These are phyloP conservation scores for Mnemiopsis leidyi DNA, from an alignment of 37 sponge, comb jelly and placozoan genomes.

Conservation along the genomic window DNA sequence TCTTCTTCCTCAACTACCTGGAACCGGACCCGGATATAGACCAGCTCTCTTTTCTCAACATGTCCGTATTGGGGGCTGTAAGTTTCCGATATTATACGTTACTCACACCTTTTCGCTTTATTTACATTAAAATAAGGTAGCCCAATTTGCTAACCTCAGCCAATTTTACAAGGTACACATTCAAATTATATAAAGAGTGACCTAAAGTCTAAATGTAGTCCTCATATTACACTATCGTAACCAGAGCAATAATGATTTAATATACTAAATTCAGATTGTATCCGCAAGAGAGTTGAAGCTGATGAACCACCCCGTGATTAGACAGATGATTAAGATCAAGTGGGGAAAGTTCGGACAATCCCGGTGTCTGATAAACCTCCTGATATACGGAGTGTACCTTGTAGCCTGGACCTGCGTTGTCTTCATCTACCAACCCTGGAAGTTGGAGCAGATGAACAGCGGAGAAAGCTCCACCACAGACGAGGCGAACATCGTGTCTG, in stretches of 20 bases:
- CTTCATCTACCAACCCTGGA: constrained; percentile 38
- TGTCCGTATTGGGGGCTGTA: background rate
- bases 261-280: constrained; percentile 3
- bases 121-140: too few species aligned
- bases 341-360: background rate
- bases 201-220: too few species aligned
- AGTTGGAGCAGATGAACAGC: background rate
- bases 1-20: constrained; percentile 31
- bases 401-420: background rate
- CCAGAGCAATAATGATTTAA: too few species aligned
- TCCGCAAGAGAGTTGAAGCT: background rate
- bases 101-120: too few species aligned
- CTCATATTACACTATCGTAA: too few species aligned
- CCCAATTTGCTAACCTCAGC: too few species aligned
- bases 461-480: background rate
- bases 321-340: background rate
- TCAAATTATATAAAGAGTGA: too few species aligned
- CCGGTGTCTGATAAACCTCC: background rate
- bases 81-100: too few species aligned
- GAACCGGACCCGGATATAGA: constrained; percentile 15
- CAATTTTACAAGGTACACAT: too few species aligned
- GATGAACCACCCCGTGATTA: background rate
- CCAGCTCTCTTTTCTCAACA: background rate
- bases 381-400: background rate
- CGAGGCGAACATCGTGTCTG: background rate